Evolutionary conservation across 2,113 vertebrate genomes (phyloP).

Genomic region (Coreoperca whiteheadi): DNA sequence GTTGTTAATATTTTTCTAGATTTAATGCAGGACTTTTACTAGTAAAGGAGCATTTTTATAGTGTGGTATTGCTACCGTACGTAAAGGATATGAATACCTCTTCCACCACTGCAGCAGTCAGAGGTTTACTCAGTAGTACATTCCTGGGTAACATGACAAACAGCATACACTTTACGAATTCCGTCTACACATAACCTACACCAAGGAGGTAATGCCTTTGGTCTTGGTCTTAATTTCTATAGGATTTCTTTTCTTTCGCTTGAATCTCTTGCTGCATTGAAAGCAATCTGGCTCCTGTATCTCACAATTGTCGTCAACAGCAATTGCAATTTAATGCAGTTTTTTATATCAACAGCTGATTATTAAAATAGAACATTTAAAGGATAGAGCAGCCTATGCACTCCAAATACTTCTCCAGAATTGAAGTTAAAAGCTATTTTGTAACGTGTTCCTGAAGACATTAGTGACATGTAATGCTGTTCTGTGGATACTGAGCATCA

Average conservation of each 20-base stretch:
- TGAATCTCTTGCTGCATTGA: too few species aligned
- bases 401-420: background rate
- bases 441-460: background rate
- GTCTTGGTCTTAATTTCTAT: background rate
- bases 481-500: background rate
- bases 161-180: background rate
- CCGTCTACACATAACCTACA: background rate
- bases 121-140: background rate
- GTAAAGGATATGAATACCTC: background rate
- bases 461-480: background rate
- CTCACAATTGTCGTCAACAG: background rate
- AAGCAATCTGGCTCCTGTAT: too few species aligned
- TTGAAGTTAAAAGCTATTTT: background rate
- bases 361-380: background rate
- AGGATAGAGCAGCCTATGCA: background rate
- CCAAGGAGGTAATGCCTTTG: background rate
- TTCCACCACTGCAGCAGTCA: background rate
- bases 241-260: background rate
- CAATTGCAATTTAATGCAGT: background rate
- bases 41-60: background rate
- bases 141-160: conserved; percentile 5
- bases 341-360: background rate
- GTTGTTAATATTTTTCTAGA: background rate
- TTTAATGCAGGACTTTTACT: background rate
- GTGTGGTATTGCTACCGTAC: too few species aligned